phyloP scores from a whole-genome alignment of 2,113 vertebrate species.

The Oryzias celebensis region DNA sequence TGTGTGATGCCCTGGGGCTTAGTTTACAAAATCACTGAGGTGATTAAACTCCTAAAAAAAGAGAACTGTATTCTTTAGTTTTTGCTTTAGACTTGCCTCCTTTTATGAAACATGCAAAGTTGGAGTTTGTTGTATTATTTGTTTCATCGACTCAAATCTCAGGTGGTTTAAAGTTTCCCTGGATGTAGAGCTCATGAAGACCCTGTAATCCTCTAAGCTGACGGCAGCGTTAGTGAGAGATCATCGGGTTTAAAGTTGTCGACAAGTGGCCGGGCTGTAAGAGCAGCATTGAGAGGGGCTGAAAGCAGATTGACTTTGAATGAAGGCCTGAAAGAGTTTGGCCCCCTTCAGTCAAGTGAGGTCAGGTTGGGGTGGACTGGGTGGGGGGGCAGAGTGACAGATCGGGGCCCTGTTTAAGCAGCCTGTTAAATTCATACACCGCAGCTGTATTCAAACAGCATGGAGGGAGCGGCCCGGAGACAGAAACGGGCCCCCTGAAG shows the following conservation, averaged over 20 bases:
- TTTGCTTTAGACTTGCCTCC: no score
- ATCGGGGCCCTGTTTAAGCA: slow-evolving; percentile 74
- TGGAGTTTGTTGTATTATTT: no score
- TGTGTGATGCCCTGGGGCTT: no score
- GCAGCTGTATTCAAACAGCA: slow-evolving; percentile 79
- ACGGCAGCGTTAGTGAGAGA: slow-evolving; percentile 42
- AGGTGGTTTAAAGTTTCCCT: neutral
- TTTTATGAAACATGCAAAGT: no score
- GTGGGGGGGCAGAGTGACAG: slow-evolving; percentile 48
- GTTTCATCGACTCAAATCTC: no score
- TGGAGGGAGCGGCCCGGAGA: slow-evolving; percentile 12
- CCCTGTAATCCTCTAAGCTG: slow-evolving; percentile 26
- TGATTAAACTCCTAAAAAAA: no score
- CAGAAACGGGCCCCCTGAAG: slow-evolving; percentile 50
- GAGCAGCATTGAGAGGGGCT: slow-evolving; percentile 50
- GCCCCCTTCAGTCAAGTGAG: slow-evolving; percentile 48
- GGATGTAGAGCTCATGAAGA: slow-evolving; percentile 38
- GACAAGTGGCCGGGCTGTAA: slow-evolving; percentile 37
- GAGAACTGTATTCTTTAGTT: no score
- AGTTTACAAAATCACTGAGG: no score
- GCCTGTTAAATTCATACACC: slow-evolving; percentile 75
- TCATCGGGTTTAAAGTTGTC: slow-evolving; percentile 44
- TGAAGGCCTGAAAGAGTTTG: slow-evolving; percentile 47
- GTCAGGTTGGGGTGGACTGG: slow-evolving; percentile 46
- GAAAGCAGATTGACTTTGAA: slow-evolving; percentile 72